Evolutionary conservation across 2,888 invertebrate genomes (phyloP).

Genomic region (Mamestra brassicae): DNA sequence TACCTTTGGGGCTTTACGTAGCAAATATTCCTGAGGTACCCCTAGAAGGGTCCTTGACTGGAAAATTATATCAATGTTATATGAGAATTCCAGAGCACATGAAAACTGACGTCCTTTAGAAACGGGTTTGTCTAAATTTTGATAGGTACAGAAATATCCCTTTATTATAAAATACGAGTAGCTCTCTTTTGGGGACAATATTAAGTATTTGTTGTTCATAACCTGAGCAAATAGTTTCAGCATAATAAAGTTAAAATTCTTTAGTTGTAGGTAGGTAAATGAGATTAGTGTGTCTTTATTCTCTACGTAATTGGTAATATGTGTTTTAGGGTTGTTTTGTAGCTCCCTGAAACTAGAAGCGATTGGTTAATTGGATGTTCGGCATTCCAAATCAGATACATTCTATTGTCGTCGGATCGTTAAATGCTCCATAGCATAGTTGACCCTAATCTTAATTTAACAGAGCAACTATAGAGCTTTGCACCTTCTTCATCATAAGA

Average conservation of each 20-base stretch:
- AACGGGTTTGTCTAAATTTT: not conserved
- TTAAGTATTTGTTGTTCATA: not conserved
- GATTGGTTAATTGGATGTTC: not conserved
- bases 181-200: not conserved
- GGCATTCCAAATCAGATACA: not conserved
- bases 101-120: slow-evolving; percentile 2
- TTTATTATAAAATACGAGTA: not conserved
- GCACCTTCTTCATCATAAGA: not conserved
- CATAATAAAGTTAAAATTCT: too few relatives aligned
- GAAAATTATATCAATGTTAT: slow-evolving; percentile 35
- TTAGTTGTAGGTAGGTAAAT: too few relatives aligned
- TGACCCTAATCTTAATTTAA: not conserved
- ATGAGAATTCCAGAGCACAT: slow-evolving; percentile 28
- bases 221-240: not conserved
- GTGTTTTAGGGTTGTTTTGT: not conserved
- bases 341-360: slow-evolving; percentile 3
- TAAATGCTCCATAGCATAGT: not conserved
- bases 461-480: not conserved
- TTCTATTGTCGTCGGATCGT: not conserved
- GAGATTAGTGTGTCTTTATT: too few relatives aligned
- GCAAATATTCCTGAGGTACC: slow-evolving; percentile 37
- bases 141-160: too few relatives aligned
- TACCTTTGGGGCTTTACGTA: slow-evolving; percentile 10
- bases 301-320: not conserved
- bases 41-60: slow-evolving; percentile 30